phyloP scores from a whole-genome alignment of 2,797 vertebrate species.

The Kryptopterus vitreolus region DNA sequence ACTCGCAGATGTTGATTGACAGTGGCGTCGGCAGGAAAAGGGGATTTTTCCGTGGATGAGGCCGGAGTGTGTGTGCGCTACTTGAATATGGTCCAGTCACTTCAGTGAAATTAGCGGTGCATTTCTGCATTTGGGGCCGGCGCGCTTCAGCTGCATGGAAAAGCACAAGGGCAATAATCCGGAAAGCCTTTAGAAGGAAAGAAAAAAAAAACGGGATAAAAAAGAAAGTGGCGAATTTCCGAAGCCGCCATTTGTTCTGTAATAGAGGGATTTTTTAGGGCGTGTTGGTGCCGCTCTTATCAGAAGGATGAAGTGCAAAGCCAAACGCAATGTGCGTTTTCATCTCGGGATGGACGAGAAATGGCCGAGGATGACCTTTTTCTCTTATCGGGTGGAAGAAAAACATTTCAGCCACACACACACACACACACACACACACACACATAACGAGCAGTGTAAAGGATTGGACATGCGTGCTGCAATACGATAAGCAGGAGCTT shows the following conservation, averaged over 20 bases:
- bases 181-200: conserved; percentile 26
- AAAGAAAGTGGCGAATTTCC: conserved; percentile 12
- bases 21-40: conserved; percentile 3
- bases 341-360: conserved; percentile 36
- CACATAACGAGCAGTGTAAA: background rate
- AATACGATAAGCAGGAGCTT: background rate
- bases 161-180: conserved; percentile 33
- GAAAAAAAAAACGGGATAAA: too few species aligned
- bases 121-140: conserved; percentile 21
- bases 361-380: conserved; percentile 55
- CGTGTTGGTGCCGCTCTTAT: background rate
- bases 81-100: conserved; percentile 36
- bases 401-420: conserved; percentile 11
- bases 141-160: conserved; percentile 15
- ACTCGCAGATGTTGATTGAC: conserved; percentile 5
- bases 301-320: conserved; percentile 27
- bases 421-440: conserved; percentile 18
- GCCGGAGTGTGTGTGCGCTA: background rate
- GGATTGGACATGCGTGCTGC: background rate
- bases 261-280: background rate
- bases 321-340: conserved; percentile 33
- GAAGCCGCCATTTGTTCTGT: conserved; percentile 8
- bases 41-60: conserved; percentile 4
- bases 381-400: conserved; percentile 1
- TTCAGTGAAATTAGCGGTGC: conserved; percentile 35